Base-by-base conservation (phyloP, 2,797 vertebrate genomes). In the Ctenochaetus hawaiiensis region DNA sequence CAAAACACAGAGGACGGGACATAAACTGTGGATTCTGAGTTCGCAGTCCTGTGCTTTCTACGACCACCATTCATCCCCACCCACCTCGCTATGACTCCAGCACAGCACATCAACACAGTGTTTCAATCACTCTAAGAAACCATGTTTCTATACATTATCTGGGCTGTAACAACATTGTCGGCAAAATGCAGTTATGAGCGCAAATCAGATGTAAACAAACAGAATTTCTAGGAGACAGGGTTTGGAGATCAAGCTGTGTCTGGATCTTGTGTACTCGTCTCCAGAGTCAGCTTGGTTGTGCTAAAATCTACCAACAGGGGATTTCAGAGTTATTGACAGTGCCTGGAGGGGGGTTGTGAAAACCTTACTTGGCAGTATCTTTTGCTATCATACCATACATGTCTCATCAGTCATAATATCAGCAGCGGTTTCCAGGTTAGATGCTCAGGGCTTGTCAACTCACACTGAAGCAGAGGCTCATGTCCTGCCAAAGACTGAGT, bases 321-420 rank as follows among this genome's bases (percentile, higher is more conserved):
- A 68, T 63, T 39, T 39, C 53, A 5, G 57, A 72, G 71, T 81
- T 72, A 89, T 68, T 85, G 83, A 80, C 80, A 77, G 54, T n/a
- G 52, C 69, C 61, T 57, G 37, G 44, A 60, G 71, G 62, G 66
- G 73, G 56, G 39, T 39, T 56, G 13, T 44, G 23, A 60, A 57
- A 68, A 62, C 45, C 59, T 64, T 8, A 64, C 59, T 79, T 84
- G 76, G 89, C 84, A 83, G 61, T 56, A 45, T 68, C 26, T 47
- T 67, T 78, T 49, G 54, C 37, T 13, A 65, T 39, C 62, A 82
- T 84, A 81, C 56, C 72, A 49, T 30, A 57, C 68, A 65, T 53
- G 75, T 77, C 67, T 41, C 75, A 74, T 85, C 84, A 83, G 67
- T 72, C 73, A 62, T 43, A 81, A 74, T 64, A 41, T 30, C 62